phyloP scores from a whole-genome alignment of 2,797 vertebrate genomes.

The Gephyroberyx darwinii region DNA sequence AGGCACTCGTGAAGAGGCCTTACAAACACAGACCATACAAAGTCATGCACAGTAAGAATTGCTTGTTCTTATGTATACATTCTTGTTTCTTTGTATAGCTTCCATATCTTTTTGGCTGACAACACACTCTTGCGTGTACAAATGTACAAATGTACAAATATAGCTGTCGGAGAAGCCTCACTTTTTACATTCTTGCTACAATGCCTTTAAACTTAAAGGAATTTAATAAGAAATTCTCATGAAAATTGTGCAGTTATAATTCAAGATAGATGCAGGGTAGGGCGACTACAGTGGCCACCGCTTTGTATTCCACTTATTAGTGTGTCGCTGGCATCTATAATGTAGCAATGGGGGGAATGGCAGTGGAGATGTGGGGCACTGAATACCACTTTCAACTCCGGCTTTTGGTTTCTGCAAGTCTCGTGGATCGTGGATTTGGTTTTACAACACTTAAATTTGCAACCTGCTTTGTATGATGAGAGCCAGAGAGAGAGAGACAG shows the following conservation, averaged over 20 bases:
- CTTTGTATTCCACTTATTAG: neutral
- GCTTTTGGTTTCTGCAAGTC: neutral
- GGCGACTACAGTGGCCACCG: neutral
- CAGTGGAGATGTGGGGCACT: neutral
- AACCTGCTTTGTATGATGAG: slow-evolving; percentile 7
- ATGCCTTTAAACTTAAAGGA: slow-evolving; percentile 5
- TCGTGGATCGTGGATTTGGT: neutral
- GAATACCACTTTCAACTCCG: neutral
- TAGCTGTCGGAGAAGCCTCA: slow-evolving; percentile 35
- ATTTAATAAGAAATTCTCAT: slow-evolving; percentile 14
- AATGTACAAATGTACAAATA: slow-evolving; percentile 61
- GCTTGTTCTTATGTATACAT: slow-evolving; percentile 60
- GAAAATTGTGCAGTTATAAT: slow-evolving; percentile 3
- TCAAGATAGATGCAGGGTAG: slow-evolving; percentile 10
- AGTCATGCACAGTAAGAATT: slow-evolving; percentile 45
- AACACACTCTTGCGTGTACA: slow-evolving; percentile 54
- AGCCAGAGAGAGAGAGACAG: slow-evolving; percentile 16
- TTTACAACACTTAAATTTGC: neutral
- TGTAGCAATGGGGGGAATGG: neutral
- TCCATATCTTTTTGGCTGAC: slow-evolving; percentile 59
- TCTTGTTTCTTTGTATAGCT: slow-evolving; percentile 62
- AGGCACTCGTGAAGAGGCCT: slow-evolving; percentile 63
- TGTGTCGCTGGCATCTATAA: neutral
- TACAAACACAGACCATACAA: slow-evolving; percentile 56
- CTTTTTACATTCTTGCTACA: slow-evolving; percentile 40